Percentiles rank a stretch among this genome's conserved stretches.
Conservation (phyloP, 2,888 invertebrate species). For the Zygaena filipendulae region DNA sequence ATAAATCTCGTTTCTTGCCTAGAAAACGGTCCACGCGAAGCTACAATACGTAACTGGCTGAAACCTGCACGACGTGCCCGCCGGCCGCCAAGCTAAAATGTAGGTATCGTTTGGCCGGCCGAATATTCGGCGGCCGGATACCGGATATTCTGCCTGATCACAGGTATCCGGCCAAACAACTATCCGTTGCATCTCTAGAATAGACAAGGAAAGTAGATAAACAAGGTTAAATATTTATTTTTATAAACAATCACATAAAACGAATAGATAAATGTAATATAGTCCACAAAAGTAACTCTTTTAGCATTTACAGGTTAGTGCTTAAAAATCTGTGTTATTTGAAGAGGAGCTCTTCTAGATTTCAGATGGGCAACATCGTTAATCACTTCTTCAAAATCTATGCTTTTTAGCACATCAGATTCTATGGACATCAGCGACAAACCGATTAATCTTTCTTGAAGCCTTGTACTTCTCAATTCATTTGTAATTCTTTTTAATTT, state of each 20-base stretch:
- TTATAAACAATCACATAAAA: background rate
- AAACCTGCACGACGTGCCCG: no score
- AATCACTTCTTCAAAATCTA: slow-evolving; percentile 4
- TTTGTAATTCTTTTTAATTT: background rate
- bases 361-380: slow-evolving; percentile 5
- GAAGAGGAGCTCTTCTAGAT: slow-evolving; percentile 8
- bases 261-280: background rate
- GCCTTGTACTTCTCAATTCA: background rate
- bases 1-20: no score
- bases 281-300: background rate
- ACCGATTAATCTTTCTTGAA: background rate
- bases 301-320: background rate
- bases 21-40: no score
- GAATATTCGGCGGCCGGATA: no score
- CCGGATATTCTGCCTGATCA: no score
- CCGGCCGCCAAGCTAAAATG: no score
- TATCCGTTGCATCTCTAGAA: no score
- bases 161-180: no score
- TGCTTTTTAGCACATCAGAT: background rate
- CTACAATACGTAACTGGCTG: no score
- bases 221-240: background rate
- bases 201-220: background rate
- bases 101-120: no score
- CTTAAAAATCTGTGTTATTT: slow-evolving; percentile 2
- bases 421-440: background rate